A percentile compares a stretch with the other conserved stretches of the same genome.
These are phyloP conservation scores for Triplophysa siluroides DNA, from an alignment of 2,113 vertebrate genomes.

Conservation along the genomic window DNA sequence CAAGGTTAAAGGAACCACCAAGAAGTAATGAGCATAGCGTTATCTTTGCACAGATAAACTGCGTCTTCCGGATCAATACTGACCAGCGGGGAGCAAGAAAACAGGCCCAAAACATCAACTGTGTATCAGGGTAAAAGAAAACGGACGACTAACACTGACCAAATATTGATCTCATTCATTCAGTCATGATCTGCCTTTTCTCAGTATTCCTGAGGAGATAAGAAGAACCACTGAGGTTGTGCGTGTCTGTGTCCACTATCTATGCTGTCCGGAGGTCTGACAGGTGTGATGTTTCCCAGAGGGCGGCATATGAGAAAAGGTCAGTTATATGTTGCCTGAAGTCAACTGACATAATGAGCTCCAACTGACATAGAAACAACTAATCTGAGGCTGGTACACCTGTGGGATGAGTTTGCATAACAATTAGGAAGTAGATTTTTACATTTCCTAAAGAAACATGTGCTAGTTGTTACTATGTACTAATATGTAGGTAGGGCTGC, in stretches of 20 bases:
- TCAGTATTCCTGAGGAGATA: background rate
- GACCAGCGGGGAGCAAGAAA: background rate
- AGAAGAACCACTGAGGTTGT: background rate
- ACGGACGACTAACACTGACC: slow-evolving; percentile 1
- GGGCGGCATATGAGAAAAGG: background rate
- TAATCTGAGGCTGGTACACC: background rate
- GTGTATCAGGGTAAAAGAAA: slow-evolving; percentile 13
- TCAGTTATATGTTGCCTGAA: background rate
- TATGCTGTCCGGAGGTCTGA: background rate
- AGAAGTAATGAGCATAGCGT: background rate
- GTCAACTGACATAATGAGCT: background rate
- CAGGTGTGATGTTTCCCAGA: background rate
- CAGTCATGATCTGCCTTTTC: slow-evolving; percentile 14
- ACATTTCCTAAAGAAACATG: background rate
- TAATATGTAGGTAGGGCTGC: too few species aligned
- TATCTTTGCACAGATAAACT: slow-evolving; percentile 5
- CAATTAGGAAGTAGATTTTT: background rate
- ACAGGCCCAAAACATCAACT: too few species aligned
- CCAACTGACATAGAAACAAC: background rate
- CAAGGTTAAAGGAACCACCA: background rate
- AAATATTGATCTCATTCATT: slow-evolving; percentile 32
- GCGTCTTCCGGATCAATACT: slow-evolving; percentile 23
- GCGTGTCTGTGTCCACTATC: background rate
- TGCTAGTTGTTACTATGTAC: too few species aligned
- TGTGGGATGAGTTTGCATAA: background rate